Conservation (phyloP, 1,140 invertebrate genomes). For the Bombyx mori region ASM3026992v2 NC_085109.1:3162501-3163000, state of each 20-base stretch:
- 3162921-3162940: too few species aligned
- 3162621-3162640: slow-evolving; percentile 80
- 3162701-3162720: slow-evolving; percentile 3
- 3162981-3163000: too few species aligned
- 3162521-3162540: too few species aligned
- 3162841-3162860: too few species aligned
- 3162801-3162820: background rate
- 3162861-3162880: too few species aligned
- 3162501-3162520: too few species aligned
- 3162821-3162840: too few species aligned
- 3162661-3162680: slow-evolving; percentile 30
- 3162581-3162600: slow-evolving; percentile 83
- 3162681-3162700: slow-evolving; percentile 20
- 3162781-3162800: background rate
- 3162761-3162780: background rate
- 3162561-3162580: slow-evolving; percentile 71
- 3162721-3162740: slow-evolving; percentile 1
- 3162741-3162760: background rate
- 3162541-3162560: too few species aligned
- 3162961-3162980: too few species aligned
- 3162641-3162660: slow-evolving; percentile 75
- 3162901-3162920: too few species aligned
- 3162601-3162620: slow-evolving; percentile 84
- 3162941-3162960: too few species aligned
- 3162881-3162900: too few species aligned